Conservation (phyloP, 1,140 invertebrate species). For the Archivesica marissinica region DNA sequence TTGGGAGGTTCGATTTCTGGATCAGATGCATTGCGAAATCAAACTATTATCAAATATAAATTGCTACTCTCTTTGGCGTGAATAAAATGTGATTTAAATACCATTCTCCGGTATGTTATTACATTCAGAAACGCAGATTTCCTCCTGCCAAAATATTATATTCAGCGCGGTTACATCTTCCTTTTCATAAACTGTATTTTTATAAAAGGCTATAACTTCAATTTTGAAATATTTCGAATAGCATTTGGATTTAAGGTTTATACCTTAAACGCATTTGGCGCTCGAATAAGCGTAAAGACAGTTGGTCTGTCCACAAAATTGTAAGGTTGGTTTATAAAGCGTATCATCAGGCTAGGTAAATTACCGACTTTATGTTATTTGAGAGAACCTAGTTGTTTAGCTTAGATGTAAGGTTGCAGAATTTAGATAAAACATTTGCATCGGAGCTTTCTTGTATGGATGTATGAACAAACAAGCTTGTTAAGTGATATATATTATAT, state of each 20-base stretch:
- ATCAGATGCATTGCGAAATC: too few species aligned
- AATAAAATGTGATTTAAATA: conserved; percentile 3
- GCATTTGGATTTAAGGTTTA: conserved; percentile 28
- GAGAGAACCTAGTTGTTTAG: not conserved
- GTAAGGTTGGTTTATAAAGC: not conserved
- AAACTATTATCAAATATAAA: too few species aligned
- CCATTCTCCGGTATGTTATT: not conserved
- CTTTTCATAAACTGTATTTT: conserved; percentile 9
- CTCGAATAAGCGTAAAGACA: conserved; percentile 15
- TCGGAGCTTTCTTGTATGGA: conserved; percentile 19
- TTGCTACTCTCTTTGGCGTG: conserved; percentile 1
- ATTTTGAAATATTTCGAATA: conserved; percentile 31
- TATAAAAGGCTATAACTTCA: conserved; percentile 22
- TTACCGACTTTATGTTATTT: conserved; percentile 3
- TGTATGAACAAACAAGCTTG: not conserved
- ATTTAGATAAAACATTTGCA: conserved; percentile 10
- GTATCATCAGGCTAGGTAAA: not conserved
- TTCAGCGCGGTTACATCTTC: conserved; percentile 4
- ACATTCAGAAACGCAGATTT: not conserved
- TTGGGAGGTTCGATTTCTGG: too few species aligned
- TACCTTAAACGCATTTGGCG: conserved; percentile 17
- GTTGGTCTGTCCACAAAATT: too few species aligned
- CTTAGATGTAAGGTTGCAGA: not conserved
- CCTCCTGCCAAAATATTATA: conserved; percentile 6
- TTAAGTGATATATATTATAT: not conserved